Percentiles rank a stretch among this genome's conserved stretches.
Evolutionary conservation across 2,797 vertebrate genomes (phyloP).

Genomic region (Cheirogaleus major): DNA sequence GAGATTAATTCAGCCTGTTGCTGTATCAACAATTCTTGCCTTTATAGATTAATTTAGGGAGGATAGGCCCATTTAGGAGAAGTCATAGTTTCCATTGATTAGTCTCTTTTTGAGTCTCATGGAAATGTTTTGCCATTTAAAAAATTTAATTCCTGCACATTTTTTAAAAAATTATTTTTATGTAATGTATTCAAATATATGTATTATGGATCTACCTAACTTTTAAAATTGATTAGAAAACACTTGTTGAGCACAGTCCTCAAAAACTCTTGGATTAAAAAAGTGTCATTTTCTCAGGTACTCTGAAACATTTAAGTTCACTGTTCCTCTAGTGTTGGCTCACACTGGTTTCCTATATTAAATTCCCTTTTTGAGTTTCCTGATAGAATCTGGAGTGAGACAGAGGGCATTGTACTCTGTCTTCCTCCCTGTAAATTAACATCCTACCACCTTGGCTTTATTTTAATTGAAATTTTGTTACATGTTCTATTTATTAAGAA

Average conservation of each 20-base stretch:
- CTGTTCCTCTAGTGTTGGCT: neutral
- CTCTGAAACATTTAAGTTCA: neutral
- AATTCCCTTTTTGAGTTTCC: neutral
- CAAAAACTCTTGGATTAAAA: neutral
- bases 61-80: neutral
- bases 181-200: neutral
- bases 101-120: neutral
- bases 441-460: neutral
- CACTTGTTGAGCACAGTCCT: neutral
- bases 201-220: neutral
- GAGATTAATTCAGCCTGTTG: neutral
- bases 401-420: neutral
- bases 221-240: neutral
- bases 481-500: neutral
- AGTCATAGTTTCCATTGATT: neutral
- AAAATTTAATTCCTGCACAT: neutral
- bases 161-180: conserved; percentile 2
- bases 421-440: neutral
- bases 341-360: neutral
- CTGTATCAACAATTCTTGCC: neutral
- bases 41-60: neutral
- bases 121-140: neutral
- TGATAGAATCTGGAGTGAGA: neutral
- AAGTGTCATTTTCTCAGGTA: neutral
- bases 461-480: neutral